phyloP scores from a whole-genome alignment of 1,140 invertebrate genomes.

The Drosophila sp. region DNA sequence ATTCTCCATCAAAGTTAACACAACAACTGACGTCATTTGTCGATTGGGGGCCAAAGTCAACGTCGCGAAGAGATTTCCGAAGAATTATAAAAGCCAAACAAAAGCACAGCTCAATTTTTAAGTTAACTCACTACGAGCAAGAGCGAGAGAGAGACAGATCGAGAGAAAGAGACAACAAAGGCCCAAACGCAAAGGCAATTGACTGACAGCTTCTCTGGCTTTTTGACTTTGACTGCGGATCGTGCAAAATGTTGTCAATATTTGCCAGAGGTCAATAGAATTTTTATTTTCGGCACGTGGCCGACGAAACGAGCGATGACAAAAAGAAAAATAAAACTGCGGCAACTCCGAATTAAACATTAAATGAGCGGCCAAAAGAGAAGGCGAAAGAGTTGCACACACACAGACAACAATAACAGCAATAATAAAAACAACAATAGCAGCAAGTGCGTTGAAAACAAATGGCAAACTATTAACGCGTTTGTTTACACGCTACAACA shows the following conservation, averaged over 20 bases:
- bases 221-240: constrained; percentile 22
- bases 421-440: constrained; percentile 39
- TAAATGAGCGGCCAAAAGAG: constrained; percentile 59
- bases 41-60: constrained; percentile 37
- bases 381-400: constrained; percentile 47
- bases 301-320: constrained; percentile 35
- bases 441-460: constrained; percentile 55
- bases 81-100: constrained; percentile 6
- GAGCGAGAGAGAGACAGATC: constrained; percentile 5
- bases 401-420: constrained; percentile 1
- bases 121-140: not conserved
- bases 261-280: constrained; percentile 67
- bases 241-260: constrained; percentile 63
- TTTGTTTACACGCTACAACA: constrained; percentile 63
- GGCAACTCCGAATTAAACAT: constrained; percentile 64
- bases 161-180: constrained; percentile 5
- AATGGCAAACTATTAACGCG: constrained; percentile 73
- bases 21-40: constrained; percentile 48
- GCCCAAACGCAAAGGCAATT: constrained; percentile 19
- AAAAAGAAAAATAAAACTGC: too few species aligned
- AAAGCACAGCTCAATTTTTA: constrained; percentile 1
- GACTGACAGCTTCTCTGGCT: constrained; percentile 14
- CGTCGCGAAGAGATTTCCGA: constrained; percentile 2
- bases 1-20: constrained; percentile 11
- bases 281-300: constrained; percentile 71